A percentile compares a stretch with the other conserved stretches of the same genome.
Evolutionary conservation across 2,888 invertebrate species (phyloP).

Genomic region (Caenorhabditis doughertyi): DNA sequence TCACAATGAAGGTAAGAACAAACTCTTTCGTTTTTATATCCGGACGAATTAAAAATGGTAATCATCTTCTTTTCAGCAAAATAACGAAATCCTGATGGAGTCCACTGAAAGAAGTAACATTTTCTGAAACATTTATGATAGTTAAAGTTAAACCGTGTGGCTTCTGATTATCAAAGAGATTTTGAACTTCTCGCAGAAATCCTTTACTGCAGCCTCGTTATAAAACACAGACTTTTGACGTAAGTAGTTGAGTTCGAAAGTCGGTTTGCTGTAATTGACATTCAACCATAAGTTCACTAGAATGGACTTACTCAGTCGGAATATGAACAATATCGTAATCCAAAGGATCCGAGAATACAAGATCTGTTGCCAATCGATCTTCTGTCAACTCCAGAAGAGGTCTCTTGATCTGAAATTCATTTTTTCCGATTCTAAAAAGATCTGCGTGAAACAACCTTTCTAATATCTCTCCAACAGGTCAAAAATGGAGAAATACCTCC

Average conservation of each 20-base stretch:
- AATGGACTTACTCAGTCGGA: not conserved
- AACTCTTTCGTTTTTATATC: slow-evolving; percentile 21
- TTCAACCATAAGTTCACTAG: not conserved
- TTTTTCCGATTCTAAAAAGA: not conserved
- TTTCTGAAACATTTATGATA: too few relatives aligned
- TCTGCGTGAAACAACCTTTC: slow-evolving; percentile 8
- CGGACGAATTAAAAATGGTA: slow-evolving; percentile 58
- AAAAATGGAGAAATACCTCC: slow-evolving; percentile 66
- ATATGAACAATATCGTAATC: slow-evolving; percentile 34
- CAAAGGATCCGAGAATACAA: slow-evolving; percentile 66
- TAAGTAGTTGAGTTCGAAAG: slow-evolving; percentile 7
- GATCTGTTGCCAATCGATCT: slow-evolving; percentile 39
- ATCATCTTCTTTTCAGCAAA: slow-evolving; percentile 33
- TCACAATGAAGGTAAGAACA: too few relatives aligned
- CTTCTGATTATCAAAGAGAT: slow-evolving; percentile 44
- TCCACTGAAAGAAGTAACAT: slow-evolving; percentile 2
- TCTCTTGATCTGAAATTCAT: slow-evolving; percentile 46
- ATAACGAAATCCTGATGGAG: slow-evolving; percentile 21
- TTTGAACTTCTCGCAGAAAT: slow-evolving; percentile 31
- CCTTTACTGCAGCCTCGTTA: slow-evolving; percentile 52
- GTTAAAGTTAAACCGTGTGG: too few relatives aligned
- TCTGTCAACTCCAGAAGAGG: slow-evolving; percentile 47
- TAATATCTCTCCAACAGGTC: slow-evolving; percentile 49
- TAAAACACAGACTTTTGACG: slow-evolving; percentile 49
- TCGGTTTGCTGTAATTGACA: slow-evolving; percentile 3